Conservation (phyloP, 2,888 invertebrate species). For the Urechis unicinctus region DNA sequence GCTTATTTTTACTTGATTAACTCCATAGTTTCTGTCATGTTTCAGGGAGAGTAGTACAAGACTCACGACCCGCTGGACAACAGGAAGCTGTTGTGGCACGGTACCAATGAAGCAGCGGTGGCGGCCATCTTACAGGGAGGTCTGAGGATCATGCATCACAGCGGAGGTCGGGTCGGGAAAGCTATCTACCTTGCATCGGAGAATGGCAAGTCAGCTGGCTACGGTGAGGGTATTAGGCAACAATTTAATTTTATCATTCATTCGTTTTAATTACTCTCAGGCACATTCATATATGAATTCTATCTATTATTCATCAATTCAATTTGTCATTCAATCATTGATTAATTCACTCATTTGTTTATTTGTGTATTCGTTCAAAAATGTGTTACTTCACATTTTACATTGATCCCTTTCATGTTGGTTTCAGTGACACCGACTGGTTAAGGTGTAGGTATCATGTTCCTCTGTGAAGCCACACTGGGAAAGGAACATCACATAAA, state of each 20-base stretch:
- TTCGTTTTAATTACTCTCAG: too few species aligned
- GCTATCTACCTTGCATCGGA: conserved; percentile 54
- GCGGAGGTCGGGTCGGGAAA: conserved; percentile 51
- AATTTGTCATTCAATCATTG: neutral
- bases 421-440: conserved; percentile 30
- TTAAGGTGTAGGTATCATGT: conserved; percentile 50
- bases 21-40: too few species aligned
- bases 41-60: conserved; percentile 27
- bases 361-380: neutral
- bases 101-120: conserved; percentile 53
- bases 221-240: conserved; percentile 45
- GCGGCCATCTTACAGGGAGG: conserved; percentile 52
- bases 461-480: conserved; percentile 51
- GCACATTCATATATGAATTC: neutral
- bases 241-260: too few species aligned
- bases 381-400: neutral
- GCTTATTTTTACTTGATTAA: too few species aligned
- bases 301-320: neutral
- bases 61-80: conserved; percentile 39
- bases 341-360: neutral
- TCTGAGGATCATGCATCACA: conserved; percentile 54
- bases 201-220: conserved; percentile 50
- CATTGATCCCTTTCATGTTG: neutral
- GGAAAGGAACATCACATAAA: conserved; percentile 48
- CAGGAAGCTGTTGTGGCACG: conserved; percentile 52